Conservation (phyloP, 2,113 vertebrate genomes). For the Rhinoderma darwinii region DNA sequence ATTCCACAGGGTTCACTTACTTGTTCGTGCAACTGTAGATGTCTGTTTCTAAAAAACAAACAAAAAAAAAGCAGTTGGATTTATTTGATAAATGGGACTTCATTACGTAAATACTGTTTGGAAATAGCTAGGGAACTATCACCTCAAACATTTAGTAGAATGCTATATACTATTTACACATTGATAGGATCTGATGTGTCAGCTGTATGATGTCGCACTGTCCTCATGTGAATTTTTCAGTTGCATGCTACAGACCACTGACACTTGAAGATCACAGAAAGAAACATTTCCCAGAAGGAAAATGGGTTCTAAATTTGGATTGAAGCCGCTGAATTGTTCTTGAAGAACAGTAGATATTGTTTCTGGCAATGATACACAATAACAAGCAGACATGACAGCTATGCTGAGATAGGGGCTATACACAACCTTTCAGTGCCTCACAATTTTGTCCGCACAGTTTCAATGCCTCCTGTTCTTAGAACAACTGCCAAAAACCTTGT, state of each 20-base stretch:
- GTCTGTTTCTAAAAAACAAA: too few relatives aligned
- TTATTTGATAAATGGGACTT: too few relatives aligned
- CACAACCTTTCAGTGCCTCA: conserved; percentile 18
- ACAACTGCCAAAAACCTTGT: conserved; percentile 37
- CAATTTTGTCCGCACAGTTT: conserved; percentile 46
- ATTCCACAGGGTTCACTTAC: too few relatives aligned
- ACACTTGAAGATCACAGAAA: conserved; percentile 21
- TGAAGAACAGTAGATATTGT: conserved; percentile 52
- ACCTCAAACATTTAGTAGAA: too few relatives aligned
- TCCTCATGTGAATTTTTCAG: not conserved
- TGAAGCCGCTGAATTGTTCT: conserved; percentile 35
- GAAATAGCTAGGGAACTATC: too few relatives aligned
- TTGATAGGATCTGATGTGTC: not conserved
- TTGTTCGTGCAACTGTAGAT: too few relatives aligned
- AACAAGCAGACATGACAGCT: conserved; percentile 45
- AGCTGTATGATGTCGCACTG: not conserved
- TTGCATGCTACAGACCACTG: not conserved
- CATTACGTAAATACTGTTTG: too few relatives aligned
- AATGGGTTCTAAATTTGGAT: conserved; percentile 43
- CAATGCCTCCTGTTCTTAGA: conserved; percentile 40
- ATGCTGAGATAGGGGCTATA: conserved; percentile 40
- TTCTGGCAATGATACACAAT: conserved; percentile 38
- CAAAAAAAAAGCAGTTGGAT: too few relatives aligned
- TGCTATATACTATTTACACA: too few relatives aligned
- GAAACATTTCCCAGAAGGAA: conserved; percentile 41